These are phyloP conservation scores for Fulica atra DNA, from an alignment of 2,113 vertebrate species.

Conservation along the genomic window DNA sequence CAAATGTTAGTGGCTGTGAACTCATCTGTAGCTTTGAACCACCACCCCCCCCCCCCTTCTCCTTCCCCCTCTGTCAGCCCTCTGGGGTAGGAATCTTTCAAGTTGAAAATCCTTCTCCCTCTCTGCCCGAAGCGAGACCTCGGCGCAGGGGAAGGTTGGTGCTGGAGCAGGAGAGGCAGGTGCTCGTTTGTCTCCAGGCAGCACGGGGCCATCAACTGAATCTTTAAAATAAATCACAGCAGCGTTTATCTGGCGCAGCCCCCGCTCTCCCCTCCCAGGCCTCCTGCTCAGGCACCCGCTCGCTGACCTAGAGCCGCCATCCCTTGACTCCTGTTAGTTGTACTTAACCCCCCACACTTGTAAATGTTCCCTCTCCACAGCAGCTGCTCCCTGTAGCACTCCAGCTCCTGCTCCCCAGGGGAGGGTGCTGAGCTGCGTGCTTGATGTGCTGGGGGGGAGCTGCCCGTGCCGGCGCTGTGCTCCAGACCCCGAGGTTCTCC, in stretches of 20 bases:
- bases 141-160: neutral
- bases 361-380: neutral
- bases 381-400: constrained; percentile 25
- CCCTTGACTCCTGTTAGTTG: neutral
- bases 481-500: neutral
- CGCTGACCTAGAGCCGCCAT: neutral
- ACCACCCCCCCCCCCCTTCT: neutral
- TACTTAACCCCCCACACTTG: neutral
- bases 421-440: neutral
- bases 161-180: neutral
- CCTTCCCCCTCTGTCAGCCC: neutral
- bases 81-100: neutral
- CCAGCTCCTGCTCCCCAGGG: neutral
- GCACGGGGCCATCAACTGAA: constrained; percentile 6
- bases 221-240: constrained; percentile 34
- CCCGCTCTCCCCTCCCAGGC: neutral
- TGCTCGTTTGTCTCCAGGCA: neutral
- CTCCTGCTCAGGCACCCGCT: neutral
- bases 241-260: neutral
- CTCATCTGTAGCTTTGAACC: constrained; percentile 25
- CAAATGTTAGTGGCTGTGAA: neutral
- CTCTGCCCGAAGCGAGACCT: neutral
- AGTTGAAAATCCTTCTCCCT: neutral
- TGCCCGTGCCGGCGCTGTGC: neutral
- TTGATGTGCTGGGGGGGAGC: neutral